Conservation (phyloP, 2,888 invertebrate species). For the Drosophila merina region DNA sequence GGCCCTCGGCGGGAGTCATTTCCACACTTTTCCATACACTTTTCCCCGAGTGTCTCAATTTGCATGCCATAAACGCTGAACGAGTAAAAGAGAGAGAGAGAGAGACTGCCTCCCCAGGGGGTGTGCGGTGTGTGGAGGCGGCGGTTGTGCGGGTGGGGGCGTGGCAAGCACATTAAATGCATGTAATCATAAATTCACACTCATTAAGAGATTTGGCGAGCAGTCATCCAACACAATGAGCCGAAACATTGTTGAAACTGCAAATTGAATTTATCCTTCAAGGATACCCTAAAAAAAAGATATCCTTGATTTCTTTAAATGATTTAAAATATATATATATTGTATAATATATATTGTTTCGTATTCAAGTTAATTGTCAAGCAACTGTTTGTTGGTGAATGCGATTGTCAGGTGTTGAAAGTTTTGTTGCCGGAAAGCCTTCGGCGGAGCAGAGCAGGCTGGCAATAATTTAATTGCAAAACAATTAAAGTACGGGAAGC, state of each 20-base stretch:
- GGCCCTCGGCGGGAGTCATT: conserved; percentile 16
- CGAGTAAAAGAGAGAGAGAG: background rate
- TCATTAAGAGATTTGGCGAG: conserved; percentile 74
- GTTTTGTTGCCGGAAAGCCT: background rate
- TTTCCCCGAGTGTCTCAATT: conserved; percentile 69
- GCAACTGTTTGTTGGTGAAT: background rate
- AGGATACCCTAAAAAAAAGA: background rate
- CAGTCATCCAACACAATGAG: conserved; percentile 27
- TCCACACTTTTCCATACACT: background rate
- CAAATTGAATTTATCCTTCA: conserved; percentile 60
- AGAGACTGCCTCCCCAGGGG: background rate
- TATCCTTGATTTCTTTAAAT: background rate
- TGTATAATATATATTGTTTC: background rate
- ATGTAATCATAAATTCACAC: conserved; percentile 78
- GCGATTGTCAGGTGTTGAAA: background rate
- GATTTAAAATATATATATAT: background rate
- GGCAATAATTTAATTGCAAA: background rate
- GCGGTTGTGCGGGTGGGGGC: background rate
- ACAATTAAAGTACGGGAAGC: background rate
- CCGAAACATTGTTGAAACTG: conserved; percentile 12
- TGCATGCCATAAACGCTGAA: conserved; percentile 53
- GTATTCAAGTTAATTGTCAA: no score
- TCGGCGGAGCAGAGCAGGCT: background rate
- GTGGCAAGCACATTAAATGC: conserved; percentile 60
- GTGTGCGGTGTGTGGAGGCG: no score